phyloP scores from a whole-genome alignment of 2,797 vertebrate genomes.

The Clarias laeviceps region DNA sequence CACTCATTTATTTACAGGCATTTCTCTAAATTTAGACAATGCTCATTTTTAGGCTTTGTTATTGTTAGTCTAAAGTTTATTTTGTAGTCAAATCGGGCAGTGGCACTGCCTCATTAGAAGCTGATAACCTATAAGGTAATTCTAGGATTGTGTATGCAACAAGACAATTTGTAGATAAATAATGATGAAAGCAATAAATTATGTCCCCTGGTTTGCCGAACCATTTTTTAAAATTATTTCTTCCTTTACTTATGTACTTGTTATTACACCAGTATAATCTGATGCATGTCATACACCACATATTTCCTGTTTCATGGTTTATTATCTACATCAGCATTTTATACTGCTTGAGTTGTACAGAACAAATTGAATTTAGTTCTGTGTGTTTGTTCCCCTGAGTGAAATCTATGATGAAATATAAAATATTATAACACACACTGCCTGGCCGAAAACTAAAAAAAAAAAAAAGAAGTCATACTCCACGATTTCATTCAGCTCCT shows the following conservation, averaged over 20 bases:
- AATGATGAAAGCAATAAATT: neutral
- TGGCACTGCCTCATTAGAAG: neutral
- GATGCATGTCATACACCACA: neutral
- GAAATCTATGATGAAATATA: neutral
- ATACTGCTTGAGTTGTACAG: neutral
- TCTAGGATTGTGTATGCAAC: neutral
- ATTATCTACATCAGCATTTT: neutral
- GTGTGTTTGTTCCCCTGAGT: neutral
- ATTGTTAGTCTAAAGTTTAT: neutral
- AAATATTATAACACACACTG: neutral
- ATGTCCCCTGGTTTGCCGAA: neutral
- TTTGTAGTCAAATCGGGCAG: neutral
- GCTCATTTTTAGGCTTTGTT: neutral
- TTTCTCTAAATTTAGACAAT: conserved; percentile 2
- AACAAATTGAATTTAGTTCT: neutral
- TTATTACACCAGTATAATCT: neutral
- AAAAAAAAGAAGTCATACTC: no score
- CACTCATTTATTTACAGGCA: neutral
- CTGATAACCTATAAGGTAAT: neutral
- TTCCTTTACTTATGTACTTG: neutral
- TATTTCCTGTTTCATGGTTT: conserved; percentile 2
- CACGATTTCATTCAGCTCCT: no score
- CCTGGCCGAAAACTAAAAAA: no score
- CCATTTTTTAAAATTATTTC: neutral
- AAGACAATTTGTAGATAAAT: neutral